phyloP scores from a whole-genome alignment of 1,140 invertebrate genomes.

The Latrodectus geometricus region DNA sequence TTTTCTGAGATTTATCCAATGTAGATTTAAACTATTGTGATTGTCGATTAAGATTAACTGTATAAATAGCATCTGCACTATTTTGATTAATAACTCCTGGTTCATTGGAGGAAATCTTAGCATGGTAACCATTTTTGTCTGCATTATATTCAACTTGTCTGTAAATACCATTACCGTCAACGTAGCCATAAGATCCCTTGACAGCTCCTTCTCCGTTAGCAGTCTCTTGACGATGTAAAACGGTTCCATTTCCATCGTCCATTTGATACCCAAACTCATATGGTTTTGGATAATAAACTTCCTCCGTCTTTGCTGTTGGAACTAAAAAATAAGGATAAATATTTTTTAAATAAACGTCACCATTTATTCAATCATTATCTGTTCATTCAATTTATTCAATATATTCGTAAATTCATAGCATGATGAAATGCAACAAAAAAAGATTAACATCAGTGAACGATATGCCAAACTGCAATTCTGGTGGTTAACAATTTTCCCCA shows the following conservation, averaged over 20 bases:
- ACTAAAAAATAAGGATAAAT: neutral
- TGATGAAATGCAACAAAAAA: too few relatives aligned
- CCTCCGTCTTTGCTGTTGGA: neutral
- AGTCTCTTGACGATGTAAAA: constrained; percentile 57
- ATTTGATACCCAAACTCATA: constrained; percentile 45
- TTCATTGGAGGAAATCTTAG: constrained; percentile 64
- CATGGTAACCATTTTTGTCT: constrained; percentile 63
- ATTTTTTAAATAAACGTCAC: neutral
- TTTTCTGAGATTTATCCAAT: too few relatives aligned
- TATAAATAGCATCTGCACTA: constrained; percentile 49
- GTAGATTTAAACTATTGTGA: too few relatives aligned
- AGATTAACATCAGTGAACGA: too few relatives aligned
- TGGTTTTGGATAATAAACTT: constrained; percentile 18
- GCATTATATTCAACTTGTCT: constrained; percentile 64
- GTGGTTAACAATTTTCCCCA: too few relatives aligned
- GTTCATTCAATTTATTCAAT: too few relatives aligned
- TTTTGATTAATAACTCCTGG: constrained; percentile 62
- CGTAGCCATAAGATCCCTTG: constrained; percentile 62
- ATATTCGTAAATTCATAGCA: too few relatives aligned
- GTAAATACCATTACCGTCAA: constrained; percentile 61
- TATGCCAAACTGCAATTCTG: too few relatives aligned
- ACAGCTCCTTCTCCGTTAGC: constrained; percentile 63
- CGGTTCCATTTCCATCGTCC: constrained; percentile 40
- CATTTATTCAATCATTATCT: too few relatives aligned
- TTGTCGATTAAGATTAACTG: neutral